Evolutionary conservation across 2,113 vertebrate species (phyloP).

Genomic region (Azemiops feae): DNA sequence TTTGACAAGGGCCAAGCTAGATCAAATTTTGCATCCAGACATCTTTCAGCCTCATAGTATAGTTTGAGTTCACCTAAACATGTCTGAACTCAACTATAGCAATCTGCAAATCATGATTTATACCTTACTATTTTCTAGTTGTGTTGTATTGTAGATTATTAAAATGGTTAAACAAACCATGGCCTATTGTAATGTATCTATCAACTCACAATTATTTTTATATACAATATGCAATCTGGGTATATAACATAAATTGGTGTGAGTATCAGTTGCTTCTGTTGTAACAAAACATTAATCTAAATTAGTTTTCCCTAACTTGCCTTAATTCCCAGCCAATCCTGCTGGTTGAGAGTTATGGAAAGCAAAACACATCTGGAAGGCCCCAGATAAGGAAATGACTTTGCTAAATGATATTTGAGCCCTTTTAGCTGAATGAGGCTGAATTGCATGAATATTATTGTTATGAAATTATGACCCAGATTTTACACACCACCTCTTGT

Average conservation of each 20-base stretch:
- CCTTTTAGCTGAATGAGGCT: not conserved
- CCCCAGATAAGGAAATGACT: not conserved
- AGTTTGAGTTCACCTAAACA: not conserved
- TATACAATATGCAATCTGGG: not conserved
- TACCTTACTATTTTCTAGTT: not conserved
- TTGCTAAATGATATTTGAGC: not conserved
- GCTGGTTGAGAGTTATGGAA: not conserved
- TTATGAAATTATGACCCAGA: not conserved
- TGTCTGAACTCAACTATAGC: not conserved
- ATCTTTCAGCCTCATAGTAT: not conserved
- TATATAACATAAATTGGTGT: not conserved
- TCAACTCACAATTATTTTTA: not conserved
- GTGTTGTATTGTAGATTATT: not conserved
- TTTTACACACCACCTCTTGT: conserved; percentile 44
- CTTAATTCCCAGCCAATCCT: not conserved
- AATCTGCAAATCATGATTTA: not conserved
- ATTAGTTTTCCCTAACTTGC: not conserved
- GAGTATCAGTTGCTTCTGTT: no score
- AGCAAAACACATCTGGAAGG: not conserved
- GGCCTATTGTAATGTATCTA: not conserved
- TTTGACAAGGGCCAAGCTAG: not conserved
- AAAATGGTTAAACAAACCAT: not conserved
- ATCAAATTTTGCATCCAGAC: not conserved
- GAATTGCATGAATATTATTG: not conserved
- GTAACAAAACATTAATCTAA: not conserved